Percentiles rank a stretch among this genome's conserved stretches.
Conservation (phyloP, 2,888 invertebrate species). For the Resseliella maxima region DNA sequence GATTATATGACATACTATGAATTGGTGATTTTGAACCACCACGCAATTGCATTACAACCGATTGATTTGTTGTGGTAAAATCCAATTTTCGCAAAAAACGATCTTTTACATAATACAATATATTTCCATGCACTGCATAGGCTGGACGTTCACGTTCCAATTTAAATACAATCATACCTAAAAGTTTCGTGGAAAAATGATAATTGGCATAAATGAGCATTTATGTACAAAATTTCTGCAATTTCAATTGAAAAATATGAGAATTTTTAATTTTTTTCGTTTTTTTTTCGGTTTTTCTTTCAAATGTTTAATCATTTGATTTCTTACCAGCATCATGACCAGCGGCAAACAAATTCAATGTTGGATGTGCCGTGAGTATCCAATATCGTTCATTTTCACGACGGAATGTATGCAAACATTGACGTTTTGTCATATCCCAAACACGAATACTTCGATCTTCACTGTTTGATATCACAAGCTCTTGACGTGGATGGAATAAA, state of each 20-base stretch:
- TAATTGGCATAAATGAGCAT: not conserved
- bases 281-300: no score
- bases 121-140: constrained; percentile 91
- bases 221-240: no score
- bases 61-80: constrained; percentile 89
- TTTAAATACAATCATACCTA: constrained; percentile 71
- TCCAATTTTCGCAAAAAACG: constrained; percentile 90
- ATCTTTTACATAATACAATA: constrained; percentile 96
- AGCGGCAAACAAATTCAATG: constrained; percentile 97
- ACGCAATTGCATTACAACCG: constrained; percentile 91
- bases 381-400: constrained; percentile 98
- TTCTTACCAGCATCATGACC: constrained; percentile 98
- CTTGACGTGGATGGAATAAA: constrained; percentile 96
- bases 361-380: constrained; percentile 95
- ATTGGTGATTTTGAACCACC: constrained; percentile 81
- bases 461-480: constrained; percentile 95
- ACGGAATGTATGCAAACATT: constrained; percentile 90
- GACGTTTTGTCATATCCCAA: constrained; percentile 98
- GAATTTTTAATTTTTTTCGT: no score
- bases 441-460: constrained; percentile 98
- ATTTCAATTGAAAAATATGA: no score
- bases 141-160: constrained; percentile 96
- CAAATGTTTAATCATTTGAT: not conserved
- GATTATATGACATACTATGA: constrained; percentile 93
- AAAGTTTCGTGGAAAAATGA: not conserved